Percentiles rank a stretch among this genome's conserved stretches.
phyloP scores from a whole-genome alignment of 2,797 vertebrate genomes.

The Galaxias olidus region DNA sequence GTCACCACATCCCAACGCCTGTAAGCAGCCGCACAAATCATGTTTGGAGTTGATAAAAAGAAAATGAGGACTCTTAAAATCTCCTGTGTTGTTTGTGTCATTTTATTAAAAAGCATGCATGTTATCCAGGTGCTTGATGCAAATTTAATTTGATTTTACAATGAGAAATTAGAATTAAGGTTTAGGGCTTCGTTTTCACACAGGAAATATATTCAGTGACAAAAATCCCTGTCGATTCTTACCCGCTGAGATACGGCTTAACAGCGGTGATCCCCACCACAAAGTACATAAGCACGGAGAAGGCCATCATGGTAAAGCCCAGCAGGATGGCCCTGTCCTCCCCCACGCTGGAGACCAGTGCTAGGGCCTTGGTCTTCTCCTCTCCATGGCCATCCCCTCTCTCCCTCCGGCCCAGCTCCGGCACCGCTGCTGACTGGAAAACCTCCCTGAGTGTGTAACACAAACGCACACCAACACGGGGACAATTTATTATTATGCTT shows the following conservation, averaged over 20 bases:
- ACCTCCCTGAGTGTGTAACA: slow-evolving; percentile 60
- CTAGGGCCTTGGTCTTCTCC: slow-evolving; percentile 54
- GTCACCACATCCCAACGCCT: background rate
- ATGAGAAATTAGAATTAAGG: no score
- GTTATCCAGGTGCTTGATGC: no score
- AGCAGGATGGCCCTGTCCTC: slow-evolving; percentile 82
- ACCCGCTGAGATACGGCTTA: slow-evolving; percentile 82
- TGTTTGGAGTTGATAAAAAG: background rate
- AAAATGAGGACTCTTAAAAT: no score
- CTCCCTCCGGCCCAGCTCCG: slow-evolving; percentile 51
- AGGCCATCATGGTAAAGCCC: slow-evolving; percentile 82
- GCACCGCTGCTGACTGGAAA: slow-evolving; percentile 33
- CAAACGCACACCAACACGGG: slow-evolving; percentile 12
- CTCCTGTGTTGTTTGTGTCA: no score
- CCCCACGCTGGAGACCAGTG: slow-evolving; percentile 71
- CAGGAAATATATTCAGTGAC: no score
- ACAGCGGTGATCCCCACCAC: slow-evolving; percentile 76
- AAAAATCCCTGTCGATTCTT: slow-evolving; percentile 14
- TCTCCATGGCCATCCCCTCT: slow-evolving; percentile 28
- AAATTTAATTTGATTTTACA: no score
- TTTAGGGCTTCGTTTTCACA: no score
- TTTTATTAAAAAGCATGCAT: no score
- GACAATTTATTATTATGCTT: background rate
- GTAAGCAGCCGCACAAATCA: background rate
- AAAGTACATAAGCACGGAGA: slow-evolving; percentile 84